These are phyloP conservation scores for Orthosia gracilis DNA, from an alignment of 2,888 invertebrate genomes.

Conservation along the genomic window DNA sequence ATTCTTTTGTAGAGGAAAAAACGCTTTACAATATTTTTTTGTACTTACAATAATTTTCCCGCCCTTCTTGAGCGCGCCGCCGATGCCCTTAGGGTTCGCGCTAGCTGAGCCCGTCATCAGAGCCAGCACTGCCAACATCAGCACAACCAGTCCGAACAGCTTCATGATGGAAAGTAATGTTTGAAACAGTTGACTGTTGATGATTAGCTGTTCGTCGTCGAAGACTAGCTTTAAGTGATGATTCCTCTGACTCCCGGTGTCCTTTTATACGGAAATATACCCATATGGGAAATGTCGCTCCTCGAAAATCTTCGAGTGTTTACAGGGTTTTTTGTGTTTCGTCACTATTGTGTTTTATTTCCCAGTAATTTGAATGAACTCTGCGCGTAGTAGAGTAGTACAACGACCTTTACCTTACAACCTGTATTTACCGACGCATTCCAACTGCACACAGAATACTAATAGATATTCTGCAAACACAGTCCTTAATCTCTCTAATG, in stretches of 20 bases:
- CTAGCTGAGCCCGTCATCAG: slow-evolving; percentile 60
- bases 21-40: not conserved
- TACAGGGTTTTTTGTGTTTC: slow-evolving; percentile 11
- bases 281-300: not conserved
- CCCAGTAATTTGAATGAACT: not conserved
- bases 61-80: slow-evolving; percentile 43
- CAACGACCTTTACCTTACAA: not conserved
- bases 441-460: not conserved
- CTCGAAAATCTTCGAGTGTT: not conserved
- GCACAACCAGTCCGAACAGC: slow-evolving; percentile 62
- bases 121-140: slow-evolving; percentile 17
- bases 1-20: not conserved
- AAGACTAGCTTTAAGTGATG: slow-evolving; percentile 13
- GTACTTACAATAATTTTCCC: slow-evolving; percentile 54
- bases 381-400: not conserved
- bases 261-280: slow-evolving; percentile 18
- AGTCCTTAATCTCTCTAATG: too few relatives aligned
- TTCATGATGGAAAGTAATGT: slow-evolving; percentile 66
- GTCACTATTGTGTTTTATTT: slow-evolving; percentile 16
- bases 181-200: not conserved
- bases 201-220: not conserved
- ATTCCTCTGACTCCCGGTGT: not conserved
- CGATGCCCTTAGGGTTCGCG: slow-evolving; percentile 56
- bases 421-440: too few relatives aligned
- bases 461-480: not conserved